These are phyloP conservation scores for Saguinus midas DNA, from an alignment of 2,113 vertebrate genomes.

Conservation along the genomic window DNA sequence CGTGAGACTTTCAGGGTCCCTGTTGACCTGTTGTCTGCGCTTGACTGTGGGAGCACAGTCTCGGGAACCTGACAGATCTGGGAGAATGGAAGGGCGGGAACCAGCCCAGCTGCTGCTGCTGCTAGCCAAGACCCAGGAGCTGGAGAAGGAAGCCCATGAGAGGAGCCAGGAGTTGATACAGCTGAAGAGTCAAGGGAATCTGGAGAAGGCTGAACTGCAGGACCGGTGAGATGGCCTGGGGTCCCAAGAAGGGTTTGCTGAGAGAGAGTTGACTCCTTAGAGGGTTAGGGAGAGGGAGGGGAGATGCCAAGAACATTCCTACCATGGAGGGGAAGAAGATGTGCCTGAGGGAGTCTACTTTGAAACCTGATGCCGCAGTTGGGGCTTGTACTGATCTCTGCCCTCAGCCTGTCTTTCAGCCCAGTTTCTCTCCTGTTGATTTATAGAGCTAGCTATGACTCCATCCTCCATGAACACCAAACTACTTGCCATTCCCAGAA, in stretches of 20 bases:
- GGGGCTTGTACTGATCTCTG: background rate
- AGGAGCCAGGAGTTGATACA: constrained; percentile 65
- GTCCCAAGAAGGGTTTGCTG: background rate
- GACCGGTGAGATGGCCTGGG: constrained; percentile 79
- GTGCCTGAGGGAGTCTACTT: background rate
- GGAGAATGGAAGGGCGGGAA: constrained; percentile 53
- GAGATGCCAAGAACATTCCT: background rate
- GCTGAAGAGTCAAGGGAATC: constrained; percentile 73
- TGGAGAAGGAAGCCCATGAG: constrained; percentile 75
- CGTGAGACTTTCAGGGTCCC: constrained; percentile 86
- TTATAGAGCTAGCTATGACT: background rate
- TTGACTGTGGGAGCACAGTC: constrained; percentile 58
- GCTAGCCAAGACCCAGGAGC: constrained; percentile 73
- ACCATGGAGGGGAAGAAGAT: background rate
- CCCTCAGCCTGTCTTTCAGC: background rate
- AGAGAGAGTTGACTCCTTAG: background rate
- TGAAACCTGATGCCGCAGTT: background rate
- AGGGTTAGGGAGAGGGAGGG: background rate
- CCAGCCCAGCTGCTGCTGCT: constrained; percentile 64
- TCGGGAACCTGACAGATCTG: constrained; percentile 52
- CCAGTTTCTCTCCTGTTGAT: background rate
- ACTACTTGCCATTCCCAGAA: background rate
- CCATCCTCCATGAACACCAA: background rate
- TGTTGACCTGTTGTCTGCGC: constrained; percentile 84
- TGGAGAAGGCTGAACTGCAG: constrained; percentile 75